Conservation (phyloP, 2,113 vertebrate genomes). For the Mola mola region DNA sequence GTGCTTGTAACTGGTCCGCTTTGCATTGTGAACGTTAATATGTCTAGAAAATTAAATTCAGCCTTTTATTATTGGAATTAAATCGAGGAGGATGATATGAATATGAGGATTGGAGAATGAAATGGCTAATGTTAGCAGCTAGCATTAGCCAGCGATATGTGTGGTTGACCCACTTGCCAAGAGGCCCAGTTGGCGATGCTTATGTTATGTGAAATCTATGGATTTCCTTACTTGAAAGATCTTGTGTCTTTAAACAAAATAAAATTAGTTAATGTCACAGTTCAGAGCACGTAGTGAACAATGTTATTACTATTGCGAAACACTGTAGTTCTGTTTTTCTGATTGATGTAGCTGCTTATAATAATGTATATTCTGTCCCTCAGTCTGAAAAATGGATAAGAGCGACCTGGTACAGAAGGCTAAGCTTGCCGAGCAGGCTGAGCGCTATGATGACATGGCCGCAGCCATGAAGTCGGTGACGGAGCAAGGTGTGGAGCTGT, state of each 20-base stretch:
- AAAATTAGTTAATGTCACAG: not conserved
- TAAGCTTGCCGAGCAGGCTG: slow-evolving; percentile 96
- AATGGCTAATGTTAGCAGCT: slow-evolving; percentile 41
- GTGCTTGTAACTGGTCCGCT: no score
- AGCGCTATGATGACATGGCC: slow-evolving; percentile 99
- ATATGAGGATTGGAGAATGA: not conserved
- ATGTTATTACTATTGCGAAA: not conserved
- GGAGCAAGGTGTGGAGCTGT: slow-evolving; percentile 92
- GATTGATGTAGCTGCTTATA: not conserved
- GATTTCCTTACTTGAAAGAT: not conserved
- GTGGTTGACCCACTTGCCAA: slow-evolving; percentile 69
- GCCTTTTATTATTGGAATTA: not conserved
- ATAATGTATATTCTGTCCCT: not conserved
- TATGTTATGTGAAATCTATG: slow-evolving; percentile 12
- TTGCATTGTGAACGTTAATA: no score
- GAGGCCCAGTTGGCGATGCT: slow-evolving; percentile 48
- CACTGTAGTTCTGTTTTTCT: not conserved
- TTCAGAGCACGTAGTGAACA: not conserved
- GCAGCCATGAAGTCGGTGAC: slow-evolving; percentile 96
- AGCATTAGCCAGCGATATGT: slow-evolving; percentile 51
- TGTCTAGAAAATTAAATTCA: not conserved
- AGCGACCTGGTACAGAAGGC: slow-evolving; percentile 98
- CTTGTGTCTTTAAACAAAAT: not conserved
- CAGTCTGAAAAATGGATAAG: slow-evolving; percentile 93
- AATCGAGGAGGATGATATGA: not conserved